Percentiles rank a stretch among this genome's conserved stretches.
Evolutionary conservation across 2,797 vertebrate species (phyloP).

Genomic region (Mormyrops boulengeri): DNA sequence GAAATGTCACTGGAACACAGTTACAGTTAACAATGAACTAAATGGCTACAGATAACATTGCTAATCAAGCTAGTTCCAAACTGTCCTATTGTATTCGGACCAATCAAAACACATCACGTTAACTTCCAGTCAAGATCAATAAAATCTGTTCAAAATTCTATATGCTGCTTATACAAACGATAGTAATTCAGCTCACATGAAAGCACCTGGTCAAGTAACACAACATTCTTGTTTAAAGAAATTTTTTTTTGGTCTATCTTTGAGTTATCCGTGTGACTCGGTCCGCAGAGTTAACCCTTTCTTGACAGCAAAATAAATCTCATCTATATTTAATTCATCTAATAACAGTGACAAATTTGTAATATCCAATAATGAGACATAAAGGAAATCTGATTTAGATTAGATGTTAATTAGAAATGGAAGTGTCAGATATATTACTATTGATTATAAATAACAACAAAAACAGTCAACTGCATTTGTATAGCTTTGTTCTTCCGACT

Average conservation of each 20-base stretch:
- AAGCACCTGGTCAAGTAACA: conserved; percentile 38
- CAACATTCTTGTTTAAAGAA: conserved; percentile 47
- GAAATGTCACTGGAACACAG: conserved; percentile 60
- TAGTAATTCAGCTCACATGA: conserved; percentile 32
- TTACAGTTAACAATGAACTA: conserved; percentile 59
- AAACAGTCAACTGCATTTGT: background rate
- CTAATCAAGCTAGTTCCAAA: conserved; percentile 52
- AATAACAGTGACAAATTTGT: conserved; percentile 12
- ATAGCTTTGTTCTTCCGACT: background rate
- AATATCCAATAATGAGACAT: conserved; percentile 17
- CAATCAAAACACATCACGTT: conserved; percentile 28
- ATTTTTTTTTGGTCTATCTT: conserved; percentile 19
- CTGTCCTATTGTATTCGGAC: conserved; percentile 46
- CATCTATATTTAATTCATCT: conserved; percentile 8
- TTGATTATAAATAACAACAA: background rate
- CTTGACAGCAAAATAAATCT: conserved; percentile 20
- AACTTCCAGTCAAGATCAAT: conserved; percentile 43
- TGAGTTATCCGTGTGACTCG: background rate
- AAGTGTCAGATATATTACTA: background rate
- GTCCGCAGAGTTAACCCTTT: background rate
- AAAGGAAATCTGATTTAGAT: conserved; percentile 1
- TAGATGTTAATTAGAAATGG: conserved; percentile 9
- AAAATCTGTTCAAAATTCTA: conserved; percentile 40
- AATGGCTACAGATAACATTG: conserved; percentile 61
- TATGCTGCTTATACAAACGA: conserved; percentile 44